Conservation (phyloP, 1,140 invertebrate genomes). For the Lucilia cuprina region DNA sequence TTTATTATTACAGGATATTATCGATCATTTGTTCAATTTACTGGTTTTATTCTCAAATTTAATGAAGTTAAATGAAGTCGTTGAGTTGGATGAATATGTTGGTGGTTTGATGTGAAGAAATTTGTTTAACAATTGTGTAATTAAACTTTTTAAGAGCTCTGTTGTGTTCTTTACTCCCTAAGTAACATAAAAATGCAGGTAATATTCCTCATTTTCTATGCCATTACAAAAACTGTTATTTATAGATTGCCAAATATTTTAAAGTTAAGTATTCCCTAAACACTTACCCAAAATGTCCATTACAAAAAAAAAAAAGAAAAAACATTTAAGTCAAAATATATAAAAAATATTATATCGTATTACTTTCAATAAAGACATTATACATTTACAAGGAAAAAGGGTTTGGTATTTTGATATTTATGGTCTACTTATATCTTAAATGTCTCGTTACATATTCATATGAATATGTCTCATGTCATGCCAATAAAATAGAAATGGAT, state of each 20-base stretch:
- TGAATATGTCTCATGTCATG: constrained; percentile 12
- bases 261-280: background rate
- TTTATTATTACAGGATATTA: constrained; percentile 22
- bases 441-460: background rate
- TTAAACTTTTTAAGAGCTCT: too few species aligned
- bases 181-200: too few species aligned
- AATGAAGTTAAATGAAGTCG: too few species aligned
- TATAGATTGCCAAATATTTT: too few species aligned
- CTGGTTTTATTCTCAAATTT: too few species aligned
- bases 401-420: background rate
- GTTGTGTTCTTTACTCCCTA: too few species aligned
- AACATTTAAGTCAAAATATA: background rate
- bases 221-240: too few species aligned
- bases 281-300: background rate
- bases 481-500: background rate
- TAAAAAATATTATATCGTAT: background rate
- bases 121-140: too few species aligned
- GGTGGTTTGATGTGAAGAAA: too few species aligned
- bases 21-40: constrained; percentile 16
- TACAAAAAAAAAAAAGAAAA: background rate
- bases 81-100: too few species aligned
- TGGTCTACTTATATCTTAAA: background rate
- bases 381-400: background rate
- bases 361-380: background rate
- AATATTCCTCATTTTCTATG: too few species aligned